Base-by-base conservation (phyloP, 92 coral and sea anemone species). In the Zoanthus gigantus region DNA sequence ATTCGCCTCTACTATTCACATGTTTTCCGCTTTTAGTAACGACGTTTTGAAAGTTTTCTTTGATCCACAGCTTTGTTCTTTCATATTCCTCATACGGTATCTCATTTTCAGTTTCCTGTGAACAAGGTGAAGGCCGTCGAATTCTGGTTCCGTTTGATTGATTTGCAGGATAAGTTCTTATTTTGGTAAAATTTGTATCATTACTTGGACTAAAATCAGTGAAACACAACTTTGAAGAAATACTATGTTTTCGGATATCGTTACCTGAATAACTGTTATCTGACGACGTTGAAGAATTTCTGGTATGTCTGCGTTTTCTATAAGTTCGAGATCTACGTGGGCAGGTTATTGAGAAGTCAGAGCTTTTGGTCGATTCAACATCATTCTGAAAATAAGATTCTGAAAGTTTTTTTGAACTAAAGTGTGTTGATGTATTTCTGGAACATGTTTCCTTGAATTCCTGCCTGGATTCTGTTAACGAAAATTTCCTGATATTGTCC, bases 31-130 rank as follows among this genome's bases (percentile, higher is more conserved):
- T 9, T 15, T 66, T 31, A 37, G 4, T 3, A 4, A 18, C 12
- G 9, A 34, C 17, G 13, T 15, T 81, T 63, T 44, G 74, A 13
- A 47, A 46, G 85, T 81, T 81, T 81, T 81, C 57, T 32, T 65
- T 37, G n/a, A 81, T 81, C 85, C 85, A 81, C 13, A 31, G 11
- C 31, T 50, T 81, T 14, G 85, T 81, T 68, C 85, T 81, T 81
- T 81, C 85, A 65, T 81, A 66, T 48, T 81, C 85, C 6, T 81
- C 85, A 45, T 58, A 44, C 23, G 56, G 45, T 42, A 44, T 44
- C 18, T 29, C 6, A 44, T 10, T 18, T 48, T 9, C n/a, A 46
- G 30, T 29, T 2, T 7, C 17, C 45, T 65, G 74, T 2, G 44
- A 46, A 14, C 29, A 16, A 17, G 85, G 3, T 61, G 73, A 66